A percentile compares a stretch with the other conserved stretches of the same genome.
Conservation (phyloP, 2,113 vertebrate genomes). For the Clarias batrachus region DNA sequence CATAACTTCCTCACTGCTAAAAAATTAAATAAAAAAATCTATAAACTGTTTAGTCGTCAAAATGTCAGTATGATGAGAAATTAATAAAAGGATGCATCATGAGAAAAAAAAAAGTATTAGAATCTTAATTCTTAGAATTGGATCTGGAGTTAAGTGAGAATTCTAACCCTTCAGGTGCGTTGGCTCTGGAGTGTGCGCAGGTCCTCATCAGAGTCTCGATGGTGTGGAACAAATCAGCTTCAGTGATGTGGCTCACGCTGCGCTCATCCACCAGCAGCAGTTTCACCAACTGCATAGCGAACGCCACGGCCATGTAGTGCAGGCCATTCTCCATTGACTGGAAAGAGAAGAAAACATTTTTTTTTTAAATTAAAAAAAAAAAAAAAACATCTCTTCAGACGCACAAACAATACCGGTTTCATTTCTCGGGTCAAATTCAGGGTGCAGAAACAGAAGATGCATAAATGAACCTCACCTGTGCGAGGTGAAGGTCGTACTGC, state of each 20-base stretch:
- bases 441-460: not conserved
- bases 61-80: not conserved
- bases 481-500: conserved; percentile 95
- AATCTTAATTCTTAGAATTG: not conserved
- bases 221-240: conserved; percentile 97
- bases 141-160: no score
- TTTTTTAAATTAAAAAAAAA: no score
- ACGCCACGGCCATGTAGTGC: conserved; percentile 98
- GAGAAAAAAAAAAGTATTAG: no score
- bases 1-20: no score
- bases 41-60: not conserved
- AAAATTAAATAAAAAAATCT: no score
- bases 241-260: conserved; percentile 91
- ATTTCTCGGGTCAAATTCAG: not conserved
- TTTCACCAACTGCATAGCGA: conserved; percentile 98
- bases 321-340: conserved; percentile 98
- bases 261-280: conserved; percentile 95
- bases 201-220: conserved; percentile 99
- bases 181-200: conserved; percentile 96
- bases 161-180: conserved; percentile 93
- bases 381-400: not conserved
- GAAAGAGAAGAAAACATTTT: not conserved
- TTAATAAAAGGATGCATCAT: no score
- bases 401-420: not conserved
- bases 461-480: conserved; percentile 79